Conservation (phyloP, 2,888 invertebrate genomes). For the Dicranocentrus wangi region DNA sequence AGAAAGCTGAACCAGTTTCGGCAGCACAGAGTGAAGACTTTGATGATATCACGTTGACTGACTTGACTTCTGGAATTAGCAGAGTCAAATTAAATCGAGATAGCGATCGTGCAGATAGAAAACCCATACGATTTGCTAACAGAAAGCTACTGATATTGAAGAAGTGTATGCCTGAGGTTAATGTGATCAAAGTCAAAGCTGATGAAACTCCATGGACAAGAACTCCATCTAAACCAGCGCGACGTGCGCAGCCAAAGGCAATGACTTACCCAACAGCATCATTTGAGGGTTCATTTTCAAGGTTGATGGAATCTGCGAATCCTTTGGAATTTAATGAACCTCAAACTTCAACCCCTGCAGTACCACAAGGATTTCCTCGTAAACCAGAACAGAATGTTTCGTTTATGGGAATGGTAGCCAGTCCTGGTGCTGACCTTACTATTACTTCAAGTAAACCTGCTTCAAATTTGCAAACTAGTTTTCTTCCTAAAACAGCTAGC, state of each 20-base stretch:
- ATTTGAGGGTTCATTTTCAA: conserved; percentile 21
- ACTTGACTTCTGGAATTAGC: conserved; percentile 61
- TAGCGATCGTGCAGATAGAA: conserved; percentile 47
- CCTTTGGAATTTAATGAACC: not conserved
- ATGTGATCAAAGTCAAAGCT: conserved; percentile 38
- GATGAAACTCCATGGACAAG: conserved; percentile 41
- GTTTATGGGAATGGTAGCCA: too few species aligned
- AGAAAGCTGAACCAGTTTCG: not conserved
- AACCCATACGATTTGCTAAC: conserved; percentile 45
- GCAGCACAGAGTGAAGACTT: not conserved
- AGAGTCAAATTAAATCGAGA: conserved; percentile 48
- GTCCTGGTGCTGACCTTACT: too few species aligned
- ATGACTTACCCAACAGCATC: not conserved
- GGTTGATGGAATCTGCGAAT: conserved; percentile 3
- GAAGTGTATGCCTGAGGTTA: conserved; percentile 30
- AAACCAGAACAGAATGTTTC: too few species aligned
- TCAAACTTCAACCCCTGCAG: not conserved
- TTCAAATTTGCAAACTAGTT: not conserved
- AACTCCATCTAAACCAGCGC: conserved; percentile 12
- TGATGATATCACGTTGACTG: conserved; percentile 58
- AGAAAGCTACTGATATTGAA: conserved; percentile 47
- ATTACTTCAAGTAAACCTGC: not conserved
- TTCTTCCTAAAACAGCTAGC: too few species aligned
- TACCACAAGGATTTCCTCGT: not conserved
- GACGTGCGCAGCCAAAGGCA: conserved; percentile 24